Evolutionary conservation across 2,113 vertebrate genomes (phyloP).

Genomic region (Anoplopoma fimbria): DNA sequence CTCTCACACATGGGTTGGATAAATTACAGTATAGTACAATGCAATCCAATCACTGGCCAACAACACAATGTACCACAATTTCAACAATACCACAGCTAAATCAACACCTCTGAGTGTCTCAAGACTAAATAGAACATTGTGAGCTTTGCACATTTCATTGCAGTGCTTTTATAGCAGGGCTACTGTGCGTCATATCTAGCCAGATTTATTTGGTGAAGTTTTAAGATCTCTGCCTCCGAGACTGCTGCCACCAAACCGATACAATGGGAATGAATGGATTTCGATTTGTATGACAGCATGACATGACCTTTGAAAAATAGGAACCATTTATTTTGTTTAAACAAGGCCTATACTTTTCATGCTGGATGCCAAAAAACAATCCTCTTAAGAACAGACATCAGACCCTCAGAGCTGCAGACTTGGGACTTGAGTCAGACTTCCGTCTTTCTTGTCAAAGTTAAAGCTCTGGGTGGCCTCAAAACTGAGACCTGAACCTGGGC

Average conservation of each 20-base stretch:
- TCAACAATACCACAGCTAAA: not conserved
- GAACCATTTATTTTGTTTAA: not conserved
- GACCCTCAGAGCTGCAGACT: not conserved
- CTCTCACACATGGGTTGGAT: too few species aligned
- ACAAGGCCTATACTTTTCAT: not conserved
- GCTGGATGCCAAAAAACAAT: not conserved
- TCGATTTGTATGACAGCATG: not conserved
- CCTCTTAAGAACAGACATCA: not conserved
- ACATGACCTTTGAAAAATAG: not conserved
- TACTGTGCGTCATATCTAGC: too few species aligned
- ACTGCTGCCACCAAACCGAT: not conserved
- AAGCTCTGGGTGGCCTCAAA: not conserved
- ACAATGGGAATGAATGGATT: not conserved
- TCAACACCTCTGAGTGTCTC: slow-evolving; percentile 11
- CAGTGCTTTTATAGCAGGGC: too few species aligned
- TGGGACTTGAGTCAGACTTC: not conserved
- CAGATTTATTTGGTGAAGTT: not conserved
- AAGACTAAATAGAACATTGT: not conserved
- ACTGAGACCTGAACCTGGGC: too few species aligned
- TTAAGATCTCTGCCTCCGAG: not conserved
- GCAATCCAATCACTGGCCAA: not conserved
- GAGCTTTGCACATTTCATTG: not conserved
- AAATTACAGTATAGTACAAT: not conserved
- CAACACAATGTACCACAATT: not conserved
- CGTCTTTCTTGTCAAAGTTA: not conserved